These are phyloP conservation scores for Thera obeliscata DNA, from an alignment of 2,888 invertebrate genomes.

Conservation along the genomic window DNA sequence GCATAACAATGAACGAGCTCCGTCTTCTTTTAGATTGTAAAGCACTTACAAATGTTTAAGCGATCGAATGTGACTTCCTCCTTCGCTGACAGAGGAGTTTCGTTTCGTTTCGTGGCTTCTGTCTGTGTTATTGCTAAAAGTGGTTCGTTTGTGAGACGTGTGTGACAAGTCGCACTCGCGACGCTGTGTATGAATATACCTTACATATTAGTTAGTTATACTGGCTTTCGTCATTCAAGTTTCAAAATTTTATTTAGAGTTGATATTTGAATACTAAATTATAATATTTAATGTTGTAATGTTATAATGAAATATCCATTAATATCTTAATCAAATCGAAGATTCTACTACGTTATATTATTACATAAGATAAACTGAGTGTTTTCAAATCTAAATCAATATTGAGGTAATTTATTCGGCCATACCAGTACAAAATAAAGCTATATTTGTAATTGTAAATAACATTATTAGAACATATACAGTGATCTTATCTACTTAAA, in stretches of 20 bases:
- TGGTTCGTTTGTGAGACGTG: constrained; percentile 46
- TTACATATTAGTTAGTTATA: constrained; percentile 34
- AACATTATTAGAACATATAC: constrained; percentile 68
- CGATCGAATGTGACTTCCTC: constrained; percentile 21
- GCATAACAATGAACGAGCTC: constrained; percentile 14
- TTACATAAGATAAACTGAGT: constrained; percentile 64
- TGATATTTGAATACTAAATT: constrained; percentile 63
- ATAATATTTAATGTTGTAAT: constrained; percentile 55
- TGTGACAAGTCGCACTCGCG: constrained; percentile 35
- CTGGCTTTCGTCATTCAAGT: constrained; percentile 59
- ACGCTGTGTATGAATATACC: constrained; percentile 32
- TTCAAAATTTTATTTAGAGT: constrained; percentile 70
- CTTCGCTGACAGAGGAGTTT: constrained; percentile 39
- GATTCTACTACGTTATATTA: constrained; percentile 58
- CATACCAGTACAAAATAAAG: constrained; percentile 79
- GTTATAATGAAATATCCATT: constrained; percentile 30
- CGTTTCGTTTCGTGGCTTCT: constrained; percentile 51
- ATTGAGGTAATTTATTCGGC: constrained; percentile 71
- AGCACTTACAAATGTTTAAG: constrained; percentile 48
- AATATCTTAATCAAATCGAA: constrained; percentile 37
- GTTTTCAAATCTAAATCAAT: constrained; percentile 53
- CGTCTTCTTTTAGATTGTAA: constrained; percentile 46
- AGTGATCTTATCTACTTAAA: constrained; percentile 77
- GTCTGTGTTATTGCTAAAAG: constrained; percentile 44
- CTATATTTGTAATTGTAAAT: constrained; percentile 69